Conservation (phyloP, 1,140 invertebrate genomes). For the Drosophila suzukii region DNA sequence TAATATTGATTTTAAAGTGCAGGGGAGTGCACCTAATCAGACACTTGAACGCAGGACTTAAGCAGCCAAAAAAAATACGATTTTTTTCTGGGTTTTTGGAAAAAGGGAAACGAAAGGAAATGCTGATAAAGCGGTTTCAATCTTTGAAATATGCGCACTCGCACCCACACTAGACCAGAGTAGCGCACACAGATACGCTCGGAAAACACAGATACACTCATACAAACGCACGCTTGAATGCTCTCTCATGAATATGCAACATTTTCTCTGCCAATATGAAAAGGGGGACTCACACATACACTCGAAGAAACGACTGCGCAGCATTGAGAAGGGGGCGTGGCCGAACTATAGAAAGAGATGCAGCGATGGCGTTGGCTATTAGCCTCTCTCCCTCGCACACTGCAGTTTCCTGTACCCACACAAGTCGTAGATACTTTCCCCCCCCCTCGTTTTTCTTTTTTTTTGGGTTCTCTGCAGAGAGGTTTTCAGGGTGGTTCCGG, state of each 20-base stretch:
- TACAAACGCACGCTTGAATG: constrained; percentile 13
- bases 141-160: constrained; percentile 65
- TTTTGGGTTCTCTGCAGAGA: constrained; percentile 2
- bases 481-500: constrained; percentile 29
- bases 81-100: constrained; percentile 24
- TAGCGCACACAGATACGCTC: constrained; percentile 22
- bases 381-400: constrained; percentile 58
- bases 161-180: constrained; percentile 26
- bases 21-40: constrained; percentile 77
- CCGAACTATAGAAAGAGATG: constrained; percentile 37
- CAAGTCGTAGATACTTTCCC: constrained; percentile 28
- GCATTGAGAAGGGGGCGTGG: constrained; percentile 61
- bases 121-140: constrained; percentile 76
- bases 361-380: constrained; percentile 54
- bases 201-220: constrained; percentile 23
- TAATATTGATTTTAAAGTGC: constrained; percentile 81
- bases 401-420: constrained; percentile 52
- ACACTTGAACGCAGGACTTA: constrained; percentile 78
- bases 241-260: constrained; percentile 77
- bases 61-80: constrained; percentile 80
- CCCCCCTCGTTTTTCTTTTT: neutral
- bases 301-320: constrained; percentile 54
- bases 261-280: constrained; percentile 60
- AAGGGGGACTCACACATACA: constrained; percentile 40
- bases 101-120: constrained; percentile 31